Percentiles rank a stretch among this genome's conserved stretches.
phyloP scores from a whole-genome alignment of 2,113 vertebrate genomes.

The Peromyscus polionotus region DNA sequence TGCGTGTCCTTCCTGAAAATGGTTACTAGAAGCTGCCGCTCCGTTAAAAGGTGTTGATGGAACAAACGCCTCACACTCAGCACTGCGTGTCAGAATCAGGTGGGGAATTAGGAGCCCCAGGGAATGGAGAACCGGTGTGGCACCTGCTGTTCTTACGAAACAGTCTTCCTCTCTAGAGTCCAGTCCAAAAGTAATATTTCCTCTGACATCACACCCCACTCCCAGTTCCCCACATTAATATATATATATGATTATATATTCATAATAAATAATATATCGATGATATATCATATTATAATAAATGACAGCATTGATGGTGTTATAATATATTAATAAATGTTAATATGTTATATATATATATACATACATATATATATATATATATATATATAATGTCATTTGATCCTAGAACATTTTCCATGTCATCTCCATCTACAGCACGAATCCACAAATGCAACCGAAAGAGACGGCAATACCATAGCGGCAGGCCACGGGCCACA shows the following conservation, averaged over 20 bases:
- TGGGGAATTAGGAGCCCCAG: neutral
- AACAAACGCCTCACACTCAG: neutral
- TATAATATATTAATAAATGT: no score
- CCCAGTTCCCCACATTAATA: neutral
- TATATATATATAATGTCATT: fast-evolving
- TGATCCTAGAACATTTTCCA: neutral
- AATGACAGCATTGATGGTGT: neutral
- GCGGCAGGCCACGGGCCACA: no score
- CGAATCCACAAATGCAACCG: fast-evolving
- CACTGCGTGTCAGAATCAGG: neutral
- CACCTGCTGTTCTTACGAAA: fast-evolving
- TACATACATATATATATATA: neutral
- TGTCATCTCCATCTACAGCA: neutral
- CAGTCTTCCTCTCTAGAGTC: neutral
- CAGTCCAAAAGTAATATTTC: no score
- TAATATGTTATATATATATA: neutral
- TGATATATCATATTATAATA: no score
- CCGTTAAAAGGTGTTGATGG: neutral
- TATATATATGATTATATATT: neutral
- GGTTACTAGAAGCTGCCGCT: neutral
- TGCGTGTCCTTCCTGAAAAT: neutral
- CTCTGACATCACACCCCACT: no score
- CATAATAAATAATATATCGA: neutral
- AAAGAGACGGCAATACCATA: no score
- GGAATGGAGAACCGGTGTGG: fast-evolving